Evolutionary conservation across 1,140 invertebrate genomes (phyloP), one percentile per base, ranked within the genome.

Genomic region (Hypsibius dujardini): DNA sequence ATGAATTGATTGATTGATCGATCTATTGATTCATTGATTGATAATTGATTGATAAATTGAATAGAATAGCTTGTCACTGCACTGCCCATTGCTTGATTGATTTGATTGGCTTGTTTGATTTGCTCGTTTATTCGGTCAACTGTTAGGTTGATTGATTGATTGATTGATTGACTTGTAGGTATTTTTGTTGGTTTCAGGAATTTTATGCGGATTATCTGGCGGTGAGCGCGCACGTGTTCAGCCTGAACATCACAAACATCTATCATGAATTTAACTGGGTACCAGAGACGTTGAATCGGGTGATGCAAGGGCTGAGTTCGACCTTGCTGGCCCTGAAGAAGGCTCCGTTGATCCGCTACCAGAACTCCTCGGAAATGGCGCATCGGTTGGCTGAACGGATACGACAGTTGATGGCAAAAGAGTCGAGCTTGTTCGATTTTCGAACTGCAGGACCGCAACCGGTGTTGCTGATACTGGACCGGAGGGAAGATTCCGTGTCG

Each of bases 151-250:
- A 12, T 56, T 56, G 7, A 12, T 7, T 12, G 7, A 56, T 12
- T 56, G n/a, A 12, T 56, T 56, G 50, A 40, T 7, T 71, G 7
- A 14, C n/a, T 72, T 47, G 45, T 3, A 46, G 28, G 15, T 42
- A n/a, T 1, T 70, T 74, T 71, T 71, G 69, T 71, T 72, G 71
- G 7, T 77, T 77, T 42, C 86, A 94, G 78, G 93, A 97, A 81
- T 87, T 91, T 79, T 96, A 93, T 82, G 92, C 88, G 2, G 94
- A 98, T 82, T 97, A 89, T 80, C 82, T 95, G 72, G 90, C 92
- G 60, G 85, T 97, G 2, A 90, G 87, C 79, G 87, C 90, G 14
- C 90, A 95, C 82, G 81, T 95, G 72, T 95, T 94, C 76, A 82
- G 83, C 40, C 76, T 84, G n/a, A 84, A 84, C 74, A 79, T 84